Evolutionary conservation across 2,113 vertebrate genomes (phyloP), one percentile per base, ranked within the genome.

Genomic region (Perca schrenkii): DNA sequence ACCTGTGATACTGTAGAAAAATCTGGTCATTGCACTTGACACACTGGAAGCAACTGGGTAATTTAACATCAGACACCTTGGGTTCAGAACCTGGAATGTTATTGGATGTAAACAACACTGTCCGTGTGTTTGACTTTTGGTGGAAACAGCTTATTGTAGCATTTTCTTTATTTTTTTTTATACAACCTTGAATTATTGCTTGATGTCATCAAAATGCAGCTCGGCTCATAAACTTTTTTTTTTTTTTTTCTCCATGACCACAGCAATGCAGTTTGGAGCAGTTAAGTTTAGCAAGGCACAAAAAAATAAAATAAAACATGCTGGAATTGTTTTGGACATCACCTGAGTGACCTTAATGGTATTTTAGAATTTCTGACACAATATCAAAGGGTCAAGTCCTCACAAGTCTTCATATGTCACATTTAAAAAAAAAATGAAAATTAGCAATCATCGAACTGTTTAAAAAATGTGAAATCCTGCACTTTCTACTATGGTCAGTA

Each of bases 311-410:
- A 28, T 54, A 21, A 66, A 68, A 21, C 28, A 60, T 2, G 4
- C 2, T 14, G 75, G 47, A 31, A 68, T 74, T 57, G 72, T 72
- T 80, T 56, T 28, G 64, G 65, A 25, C 49, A 63, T 49, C 43
- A 22, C 22, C 40, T 34, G 28, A 17, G 25, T 16, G 25, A 54
- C 62, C 47, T 82, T 10, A 78, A 71, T 21, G 43, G 22, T 34
- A n/a, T 31, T 10, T n/a, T 60, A n/a, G 15, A 67, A 12, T 62
- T 81, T 63, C 10, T 57, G 15, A 28, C 28, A 66, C n/a, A 16
- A n/a, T 25, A 25, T 34, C 22, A 47, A 50, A 12, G 36, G 68
- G 14, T 31, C 17, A 31, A 21, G 8, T 8, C 15, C 19, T 19
- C 16, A 21, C 7, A 31, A 4, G 21, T 62, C 22, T 60, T 6